Conservation (phyloP, 2,888 invertebrate species). For the Brachycybe producta region DNA sequence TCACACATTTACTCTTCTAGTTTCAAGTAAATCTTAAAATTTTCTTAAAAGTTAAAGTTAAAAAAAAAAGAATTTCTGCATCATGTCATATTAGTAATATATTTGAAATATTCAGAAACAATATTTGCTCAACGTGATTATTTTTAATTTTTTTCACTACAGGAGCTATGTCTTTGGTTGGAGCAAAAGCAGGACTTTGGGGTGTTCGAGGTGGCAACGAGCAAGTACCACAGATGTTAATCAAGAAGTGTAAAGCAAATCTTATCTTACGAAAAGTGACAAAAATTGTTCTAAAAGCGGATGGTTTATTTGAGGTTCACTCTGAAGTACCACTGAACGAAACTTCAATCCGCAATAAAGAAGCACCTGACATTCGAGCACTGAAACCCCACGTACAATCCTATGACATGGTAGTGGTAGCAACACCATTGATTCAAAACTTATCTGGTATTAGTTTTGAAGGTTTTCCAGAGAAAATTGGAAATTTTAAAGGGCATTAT, state of each 20-base stretch:
- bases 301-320: conserved; percentile 18
- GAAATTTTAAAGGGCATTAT: conserved; percentile 22
- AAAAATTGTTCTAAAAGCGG: conserved; percentile 25
- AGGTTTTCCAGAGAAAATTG: conserved; percentile 26
- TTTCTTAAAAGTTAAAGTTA: too few relatives aligned
- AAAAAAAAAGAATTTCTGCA: too few relatives aligned
- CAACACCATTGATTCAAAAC: conserved; percentile 29
- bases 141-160: conserved; percentile 19
- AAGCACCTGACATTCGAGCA: background rate
- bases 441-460: conserved; percentile 28
- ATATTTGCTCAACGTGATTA: too few relatives aligned
- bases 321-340: background rate
- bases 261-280: conserved; percentile 26
- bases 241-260: conserved; percentile 28
- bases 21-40: too few relatives aligned
- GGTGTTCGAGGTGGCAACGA: conserved; percentile 35
- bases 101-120: too few relatives aligned
- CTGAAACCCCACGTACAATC: background rate
- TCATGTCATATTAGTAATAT: too few relatives aligned
- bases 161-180: conserved; percentile 35
- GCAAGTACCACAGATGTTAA: conserved; percentile 23
- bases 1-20: too few relatives aligned
- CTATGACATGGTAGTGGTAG: conserved; percentile 34
- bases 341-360: background rate
- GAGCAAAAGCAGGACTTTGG: conserved; percentile 33